Evolutionary conservation across 2,113 vertebrate genomes (phyloP), one percentile per base, ranked within the genome.

Genomic region (Saimiri boliviensis): DNA sequence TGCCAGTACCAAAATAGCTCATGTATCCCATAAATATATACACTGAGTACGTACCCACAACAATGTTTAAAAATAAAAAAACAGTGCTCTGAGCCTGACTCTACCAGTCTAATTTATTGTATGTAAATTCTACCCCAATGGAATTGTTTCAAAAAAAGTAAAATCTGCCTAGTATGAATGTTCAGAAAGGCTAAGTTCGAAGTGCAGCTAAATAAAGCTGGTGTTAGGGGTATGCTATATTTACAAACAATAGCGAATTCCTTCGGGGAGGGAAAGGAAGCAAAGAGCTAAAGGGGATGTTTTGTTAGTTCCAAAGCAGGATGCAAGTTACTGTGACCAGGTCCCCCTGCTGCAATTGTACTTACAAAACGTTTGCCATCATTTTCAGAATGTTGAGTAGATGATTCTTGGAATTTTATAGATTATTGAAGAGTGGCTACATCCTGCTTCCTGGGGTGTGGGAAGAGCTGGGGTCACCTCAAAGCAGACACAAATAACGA

Each of bases 211-310:
- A 85, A 90, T 40, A 63, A 80, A 96, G 74, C 58, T 56, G 3
- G 66, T 14, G 25, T 76, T 77, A 23, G 52, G 56, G 49, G 23
- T 45, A 35, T 74, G 25, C 93, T 96, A 93, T 98, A 97, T 98
- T 98, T 98, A 98, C 95, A 97, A 96, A 97, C 97, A 97, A 97
- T 97, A 93, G 97, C 89, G 87, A 84, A 98, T 97, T 98, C 97
- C 97, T 97, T 71, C 25, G 89, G 97, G 96, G 93, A 86, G 97
- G 97, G 74, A 88, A 79, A 95, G 97, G 97, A 98, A 97, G 68
- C 82, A 0, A 17, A n/a, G 73, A 30, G 45, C 91, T 42, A 7
- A 56, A 96, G 63, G 90, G 93, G 96, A 97, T 97, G 96, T 97
- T 97, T 95, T 97, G 95, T 66, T 91, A 45, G 79, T 89, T 89